Evolutionary conservation across 2,888 invertebrate species (phyloP), one percentile per base, ranked within the genome.

Genomic region (Polyommatus iphigenia): DNA sequence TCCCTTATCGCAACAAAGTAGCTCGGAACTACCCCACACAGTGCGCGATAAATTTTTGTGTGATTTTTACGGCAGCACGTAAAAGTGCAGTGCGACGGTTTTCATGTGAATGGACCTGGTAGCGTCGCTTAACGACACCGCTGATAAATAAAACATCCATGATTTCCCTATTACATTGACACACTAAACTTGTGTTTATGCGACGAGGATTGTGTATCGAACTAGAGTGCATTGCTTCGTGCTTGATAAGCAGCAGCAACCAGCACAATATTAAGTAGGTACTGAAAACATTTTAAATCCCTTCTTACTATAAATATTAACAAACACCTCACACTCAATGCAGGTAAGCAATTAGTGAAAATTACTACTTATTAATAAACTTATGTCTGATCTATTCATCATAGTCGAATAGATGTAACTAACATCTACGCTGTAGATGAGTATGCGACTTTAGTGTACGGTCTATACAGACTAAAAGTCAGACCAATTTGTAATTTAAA

Each of bases 41-140:
- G 76, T 59, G 54, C 62, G 73, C 79, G 77, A 79, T 81, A 81
- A 79, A 79, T 81, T 79, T 80, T 79, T 79, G 81, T 81, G 79
- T 81, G 79, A 81, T 80, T 81, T 82, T 82, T 81, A 80, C 79
- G 81, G 78, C 41, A 41, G 46, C 78, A 79, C 79, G 78, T 80
- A 80, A 80, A 79, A 54, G 75, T 76, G 77, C 78, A 79, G 67
- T 29, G 81, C 79, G 81, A 80, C 81, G 78, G 67, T 77, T 78
- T 78, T 77, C 71, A 77, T 76, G 79, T 76, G 78, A 79, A 76
- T 76, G 75, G 76, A 79, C 73, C 77, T 50, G 73, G 76, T 78
- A 78, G 54, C 24, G 75, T 29, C 29, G 50, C 18, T 75, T 75
- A 54, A 75, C 50, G 75, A 75, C 54, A 29, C 50, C 20, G 7